Percentiles rank a stretch among this genome's conserved stretches.
phyloP scores from a whole-genome alignment of 2,113 vertebrate genomes.

The Alaudala cheleensis region DNA sequence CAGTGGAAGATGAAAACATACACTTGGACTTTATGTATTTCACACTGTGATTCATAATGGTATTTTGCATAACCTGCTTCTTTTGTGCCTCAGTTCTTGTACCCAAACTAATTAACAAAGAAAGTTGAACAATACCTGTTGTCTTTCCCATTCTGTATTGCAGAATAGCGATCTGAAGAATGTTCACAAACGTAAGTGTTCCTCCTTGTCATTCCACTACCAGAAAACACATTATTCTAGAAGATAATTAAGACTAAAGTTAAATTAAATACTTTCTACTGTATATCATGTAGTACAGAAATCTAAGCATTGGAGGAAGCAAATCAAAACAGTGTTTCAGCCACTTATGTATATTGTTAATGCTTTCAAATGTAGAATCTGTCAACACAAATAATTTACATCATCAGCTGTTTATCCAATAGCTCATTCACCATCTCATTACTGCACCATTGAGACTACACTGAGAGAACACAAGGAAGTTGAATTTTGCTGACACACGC shows the following conservation, averaged over 20 bases:
- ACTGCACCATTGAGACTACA: not conserved
- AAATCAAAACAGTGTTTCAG: not conserved
- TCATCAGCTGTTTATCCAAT: not conserved
- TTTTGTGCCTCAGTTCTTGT: not conserved
- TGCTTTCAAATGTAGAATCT: not conserved
- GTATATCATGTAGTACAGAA: not conserved
- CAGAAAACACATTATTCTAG: conserved; percentile 83
- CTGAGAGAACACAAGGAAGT: not conserved
- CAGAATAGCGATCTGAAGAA: conserved; percentile 86
- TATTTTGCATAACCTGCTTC: not conserved
- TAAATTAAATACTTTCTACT: not conserved
- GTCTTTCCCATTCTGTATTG: conserved; percentile 95
- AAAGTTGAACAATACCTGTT: conserved; percentile 81
- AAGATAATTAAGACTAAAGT: conserved; percentile 8
- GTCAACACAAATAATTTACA: not conserved
- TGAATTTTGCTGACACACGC: not conserved
- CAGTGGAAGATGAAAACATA: not conserved
- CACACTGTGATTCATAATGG: not conserved
- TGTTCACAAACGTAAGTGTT: conserved; percentile 97
- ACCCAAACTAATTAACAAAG: not conserved
- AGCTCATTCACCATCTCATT: not conserved
- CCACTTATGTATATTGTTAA: not conserved
- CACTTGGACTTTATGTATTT: not conserved
- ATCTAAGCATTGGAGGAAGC: not conserved
- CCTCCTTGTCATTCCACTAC: conserved; percentile 93